Conservation (phyloP, 2,888 invertebrate species). For the Ennomos fuscantarius region DNA sequence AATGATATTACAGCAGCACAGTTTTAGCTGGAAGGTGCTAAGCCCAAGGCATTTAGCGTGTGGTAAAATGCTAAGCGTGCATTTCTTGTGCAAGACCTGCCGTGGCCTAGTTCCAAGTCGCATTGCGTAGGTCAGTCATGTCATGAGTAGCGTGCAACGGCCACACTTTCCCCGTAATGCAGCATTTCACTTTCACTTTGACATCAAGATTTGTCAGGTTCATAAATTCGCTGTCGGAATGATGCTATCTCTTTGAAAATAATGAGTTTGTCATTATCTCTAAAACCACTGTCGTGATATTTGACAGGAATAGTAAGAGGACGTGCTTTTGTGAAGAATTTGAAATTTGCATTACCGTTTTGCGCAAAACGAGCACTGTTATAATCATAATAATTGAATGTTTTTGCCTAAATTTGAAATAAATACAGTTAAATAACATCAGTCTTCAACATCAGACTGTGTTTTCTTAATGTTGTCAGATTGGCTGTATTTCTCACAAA, state of each 20-base stretch:
- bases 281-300: conserved; percentile 6
- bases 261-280: conserved; percentile 5
- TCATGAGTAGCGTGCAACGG: conserved; percentile 52
- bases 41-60: conserved; percentile 41
- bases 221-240: conserved; percentile 39
- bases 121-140: conserved; percentile 78
- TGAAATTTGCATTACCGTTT: background rate
- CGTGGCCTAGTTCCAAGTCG: conserved; percentile 66
- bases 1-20: conserved; percentile 45
- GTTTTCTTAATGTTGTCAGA: conserved; percentile 1
- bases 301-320: conserved; percentile 2
- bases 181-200: conserved; percentile 70
- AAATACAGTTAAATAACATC: background rate
- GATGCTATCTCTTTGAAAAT: conserved; percentile 24
- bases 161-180: conserved; percentile 69
- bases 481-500: conserved; percentile 6
- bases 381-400: too few relatives aligned
- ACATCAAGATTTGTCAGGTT: conserved; percentile 48
- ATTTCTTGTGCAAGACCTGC: conserved; percentile 61
- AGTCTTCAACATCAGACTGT: background rate
- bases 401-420: background rate
- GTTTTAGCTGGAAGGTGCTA: conserved; percentile 41
- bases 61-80: conserved; percentile 53
- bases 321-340: background rate
- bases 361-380: too few relatives aligned